These are phyloP conservation scores for Protomyctophum bolini DNA, from an alignment of 2,113 vertebrate species.

Conservation along the genomic window DNA sequence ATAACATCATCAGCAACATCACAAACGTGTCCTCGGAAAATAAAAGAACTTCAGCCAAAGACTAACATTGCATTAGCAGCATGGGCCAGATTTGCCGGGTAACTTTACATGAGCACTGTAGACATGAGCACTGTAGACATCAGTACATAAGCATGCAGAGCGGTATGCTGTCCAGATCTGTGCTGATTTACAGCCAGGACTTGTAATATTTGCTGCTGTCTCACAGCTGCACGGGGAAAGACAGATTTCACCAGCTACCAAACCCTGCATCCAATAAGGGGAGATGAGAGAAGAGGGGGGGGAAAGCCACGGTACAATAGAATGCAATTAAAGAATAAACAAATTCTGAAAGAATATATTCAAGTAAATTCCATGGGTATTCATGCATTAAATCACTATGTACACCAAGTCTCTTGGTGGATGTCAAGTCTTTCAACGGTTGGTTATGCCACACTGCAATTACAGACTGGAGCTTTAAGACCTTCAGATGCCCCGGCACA, in stretches of 20 bases:
- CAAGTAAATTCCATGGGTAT: no score
- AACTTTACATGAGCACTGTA: background rate
- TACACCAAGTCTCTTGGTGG: no score
- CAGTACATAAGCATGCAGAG: background rate
- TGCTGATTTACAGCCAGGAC: conserved; percentile 21
- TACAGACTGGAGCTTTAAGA: no score
- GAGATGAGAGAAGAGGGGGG: background rate
- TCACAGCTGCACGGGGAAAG: background rate
- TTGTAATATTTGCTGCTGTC: conserved; percentile 30
- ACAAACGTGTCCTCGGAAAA: no score
- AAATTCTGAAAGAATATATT: background rate
- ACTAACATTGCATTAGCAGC: background rate
- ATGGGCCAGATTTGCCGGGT: conserved; percentile 2
- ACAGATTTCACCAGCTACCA: background rate
- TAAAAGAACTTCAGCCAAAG: background rate
- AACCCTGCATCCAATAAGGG: background rate
- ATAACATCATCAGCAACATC: background rate
- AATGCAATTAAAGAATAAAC: background rate
- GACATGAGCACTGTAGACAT: background rate
- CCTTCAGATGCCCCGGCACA: no score
- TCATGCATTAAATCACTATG: no score
- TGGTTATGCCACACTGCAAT: no score
- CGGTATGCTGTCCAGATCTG: conserved; percentile 16
- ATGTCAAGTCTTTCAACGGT: no score
- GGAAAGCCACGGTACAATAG: background rate